Evolutionary conservation across 2,113 vertebrate genomes (phyloP).

Genomic region (Lagopus leucura): DNA sequence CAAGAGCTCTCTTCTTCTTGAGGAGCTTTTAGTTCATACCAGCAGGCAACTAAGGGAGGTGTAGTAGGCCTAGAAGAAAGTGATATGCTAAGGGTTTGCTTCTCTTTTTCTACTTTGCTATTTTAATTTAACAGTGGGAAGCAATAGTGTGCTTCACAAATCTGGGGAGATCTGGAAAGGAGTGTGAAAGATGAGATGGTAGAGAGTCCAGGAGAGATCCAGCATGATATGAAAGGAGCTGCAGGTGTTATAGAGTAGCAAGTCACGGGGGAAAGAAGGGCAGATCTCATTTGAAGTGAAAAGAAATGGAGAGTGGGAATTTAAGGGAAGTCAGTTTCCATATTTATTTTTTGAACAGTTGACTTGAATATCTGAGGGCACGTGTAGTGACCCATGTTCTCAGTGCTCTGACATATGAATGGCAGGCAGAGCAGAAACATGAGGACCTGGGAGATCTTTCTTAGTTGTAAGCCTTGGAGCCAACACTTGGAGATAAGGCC

Average conservation of each 20-base stretch:
- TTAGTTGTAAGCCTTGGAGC: background rate
- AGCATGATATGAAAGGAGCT: background rate
- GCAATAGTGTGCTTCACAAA: background rate
- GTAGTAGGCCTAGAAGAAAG: background rate
- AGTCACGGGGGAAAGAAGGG: background rate
- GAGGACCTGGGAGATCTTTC: background rate
- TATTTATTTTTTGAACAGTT: background rate
- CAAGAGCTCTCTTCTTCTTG: background rate
- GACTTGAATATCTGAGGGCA: background rate
- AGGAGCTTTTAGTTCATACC: background rate
- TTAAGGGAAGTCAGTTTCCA: background rate
- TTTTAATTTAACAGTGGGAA: background rate
- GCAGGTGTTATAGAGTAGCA: background rate
- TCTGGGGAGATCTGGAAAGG: background rate
- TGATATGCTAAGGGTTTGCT: background rate
- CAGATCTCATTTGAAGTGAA: background rate
- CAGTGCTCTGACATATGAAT: background rate
- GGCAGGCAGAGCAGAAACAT: background rate
- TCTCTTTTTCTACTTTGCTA: background rate
- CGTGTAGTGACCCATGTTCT: background rate
- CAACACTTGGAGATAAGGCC: background rate
- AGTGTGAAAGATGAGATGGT: background rate
- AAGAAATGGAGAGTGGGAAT: background rate
- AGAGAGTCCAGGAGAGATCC: background rate
- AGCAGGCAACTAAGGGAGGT: background rate